phyloP scores from a whole-genome alignment of 2,113 vertebrate species.

The Cricetomys ansorgei region DNA sequence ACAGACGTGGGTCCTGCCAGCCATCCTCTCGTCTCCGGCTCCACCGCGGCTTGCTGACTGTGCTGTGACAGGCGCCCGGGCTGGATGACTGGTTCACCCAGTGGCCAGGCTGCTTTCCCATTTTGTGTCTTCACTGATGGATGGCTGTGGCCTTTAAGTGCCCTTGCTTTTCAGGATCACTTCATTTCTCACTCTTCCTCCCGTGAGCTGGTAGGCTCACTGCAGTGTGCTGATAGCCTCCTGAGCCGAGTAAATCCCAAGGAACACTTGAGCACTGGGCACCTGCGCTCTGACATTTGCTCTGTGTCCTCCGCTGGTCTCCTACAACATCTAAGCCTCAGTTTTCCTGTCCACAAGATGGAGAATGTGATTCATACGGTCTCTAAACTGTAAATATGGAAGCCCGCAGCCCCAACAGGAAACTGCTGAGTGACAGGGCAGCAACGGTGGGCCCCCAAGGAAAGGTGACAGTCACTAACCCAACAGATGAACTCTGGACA shows the following conservation, averaged over 20 bases:
- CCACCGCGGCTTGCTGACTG: not conserved
- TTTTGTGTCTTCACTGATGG: accelerated
- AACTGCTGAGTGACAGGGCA: not conserved
- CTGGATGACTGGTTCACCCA: accelerated
- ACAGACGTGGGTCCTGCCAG: accelerated
- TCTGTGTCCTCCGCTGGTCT: accelerated
- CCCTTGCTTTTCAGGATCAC: not conserved
- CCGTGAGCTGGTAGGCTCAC: not conserved
- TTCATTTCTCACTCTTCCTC: not conserved
- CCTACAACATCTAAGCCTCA: not conserved
- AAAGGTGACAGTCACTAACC: not conserved
- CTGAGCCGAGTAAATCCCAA: accelerated
- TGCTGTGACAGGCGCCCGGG: accelerated
- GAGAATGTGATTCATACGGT: not conserved
- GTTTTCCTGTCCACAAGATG: not conserved
- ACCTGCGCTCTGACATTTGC: no score
- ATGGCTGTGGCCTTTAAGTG: not conserved
- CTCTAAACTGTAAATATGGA: not conserved
- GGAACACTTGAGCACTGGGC: no score
- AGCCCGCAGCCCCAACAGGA: no score
- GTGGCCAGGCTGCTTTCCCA: accelerated
- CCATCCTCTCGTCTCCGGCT: accelerated
- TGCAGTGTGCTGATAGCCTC: accelerated
- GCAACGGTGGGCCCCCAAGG: not conserved
- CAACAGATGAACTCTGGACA: not conserved